These are phyloP conservation scores for Rhynchophorus ferrugineus DNA, from an alignment of 1,140 invertebrate species.

Conservation along the genomic window DNA sequence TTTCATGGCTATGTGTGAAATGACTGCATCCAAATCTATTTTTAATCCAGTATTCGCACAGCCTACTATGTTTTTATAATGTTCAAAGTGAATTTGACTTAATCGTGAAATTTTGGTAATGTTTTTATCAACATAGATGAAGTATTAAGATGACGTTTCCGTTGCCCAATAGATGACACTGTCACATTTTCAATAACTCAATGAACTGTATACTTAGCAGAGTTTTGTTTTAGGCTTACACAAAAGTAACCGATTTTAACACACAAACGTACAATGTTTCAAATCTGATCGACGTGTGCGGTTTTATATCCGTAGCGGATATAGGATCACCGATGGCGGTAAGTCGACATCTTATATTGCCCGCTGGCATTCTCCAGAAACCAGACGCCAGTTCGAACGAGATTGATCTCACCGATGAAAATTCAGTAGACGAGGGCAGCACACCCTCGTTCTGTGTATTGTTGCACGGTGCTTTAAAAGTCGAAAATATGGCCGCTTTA, in stretches of 20 bases:
- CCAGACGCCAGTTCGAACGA: constrained; percentile 54
- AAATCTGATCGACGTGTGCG: constrained; percentile 67
- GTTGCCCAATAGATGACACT: too few species aligned
- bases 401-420: constrained; percentile 55
- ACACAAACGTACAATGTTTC: constrained; percentile 51
- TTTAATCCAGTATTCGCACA: too few species aligned
- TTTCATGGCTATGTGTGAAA: too few species aligned
- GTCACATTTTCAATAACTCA: too few species aligned
- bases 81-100: too few species aligned
- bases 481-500: constrained; percentile 77
- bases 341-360: constrained; percentile 83
- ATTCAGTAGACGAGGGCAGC: constrained; percentile 66
- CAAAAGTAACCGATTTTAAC: constrained; percentile 58
- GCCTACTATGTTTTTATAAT: too few species aligned
- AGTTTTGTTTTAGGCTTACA: constrained; percentile 50
- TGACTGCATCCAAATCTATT: too few species aligned
- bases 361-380: constrained; percentile 47
- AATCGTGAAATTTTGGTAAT: too few species aligned
- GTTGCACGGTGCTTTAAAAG: constrained; percentile 89
- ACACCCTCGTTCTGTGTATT: constrained; percentile 87
- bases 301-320: constrained; percentile 75
- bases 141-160: too few species aligned
- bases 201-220: too few species aligned
- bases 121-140: too few species aligned
- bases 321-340: constrained; percentile 89